Base-by-base conservation (phyloP, 2,797 vertebrate species). In the Kryptolebias ocellatus region DNA sequence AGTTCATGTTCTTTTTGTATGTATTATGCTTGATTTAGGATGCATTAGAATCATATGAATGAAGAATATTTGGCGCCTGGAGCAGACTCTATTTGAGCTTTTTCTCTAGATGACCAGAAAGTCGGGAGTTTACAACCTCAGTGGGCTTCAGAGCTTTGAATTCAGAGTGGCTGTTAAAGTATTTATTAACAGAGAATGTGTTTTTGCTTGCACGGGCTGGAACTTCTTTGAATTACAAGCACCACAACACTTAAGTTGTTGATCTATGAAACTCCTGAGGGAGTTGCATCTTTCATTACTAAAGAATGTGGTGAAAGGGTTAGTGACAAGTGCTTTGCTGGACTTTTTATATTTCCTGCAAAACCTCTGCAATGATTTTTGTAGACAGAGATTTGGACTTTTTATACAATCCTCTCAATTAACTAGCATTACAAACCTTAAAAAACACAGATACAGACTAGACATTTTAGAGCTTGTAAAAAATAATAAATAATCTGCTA, bases 171-270 rank as follows among this genome's bases (percentile, higher is more conserved):
- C 60, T 74, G 29, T 60, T 78, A 46, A 78, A 78, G 63, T 74
- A 84, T 86, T 74, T 77, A 82, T 83, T 49, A 72, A 53, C 54
- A 53, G 34, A 69, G 37, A 70, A 29, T 70, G 56, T 61, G 44
- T 47, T 70, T 51, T 68, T 65, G n/a, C 55, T 75, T 70, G 52
- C 52, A 67, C 34, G 51, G 58, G 65, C 51, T 56, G 51, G 52
- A 64, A 71, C 77, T 63, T 67, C 45, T 45, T 59, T 64, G 59
- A 82, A 72, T 67, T 74, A 72, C 70, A 78, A 79, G 60, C 16
- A 39, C 29, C 42, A 57, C 14, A 37, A 44, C 46, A 52, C 56
- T 54, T 65, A 24, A 53, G 60, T 46, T 77, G 75, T 64, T 69
- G 53, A 74, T 76, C 68, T 67, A 24, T 46, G 50, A 52, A 60